phyloP scores from a whole-genome alignment of 2,888 invertebrate genomes.

The Mythimna pallens region DNA sequence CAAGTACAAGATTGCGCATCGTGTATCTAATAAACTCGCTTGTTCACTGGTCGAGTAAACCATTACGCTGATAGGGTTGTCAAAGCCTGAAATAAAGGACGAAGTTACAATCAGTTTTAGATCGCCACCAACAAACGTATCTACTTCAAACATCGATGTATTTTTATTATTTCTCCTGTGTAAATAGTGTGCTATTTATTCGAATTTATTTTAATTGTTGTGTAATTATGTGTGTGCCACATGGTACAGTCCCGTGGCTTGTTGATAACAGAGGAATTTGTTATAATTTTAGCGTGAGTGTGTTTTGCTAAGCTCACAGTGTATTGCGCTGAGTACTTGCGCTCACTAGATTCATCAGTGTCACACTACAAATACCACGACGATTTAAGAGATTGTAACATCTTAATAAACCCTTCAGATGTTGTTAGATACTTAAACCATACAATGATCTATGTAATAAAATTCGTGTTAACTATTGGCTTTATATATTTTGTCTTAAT shows the following conservation, averaged over 20 bases:
- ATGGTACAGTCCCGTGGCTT: neutral
- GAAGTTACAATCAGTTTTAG: slow-evolving; percentile 26
- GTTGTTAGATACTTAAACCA: slow-evolving; percentile 22
- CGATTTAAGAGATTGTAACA: slow-evolving; percentile 67
- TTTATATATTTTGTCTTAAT: slow-evolving; percentile 25
- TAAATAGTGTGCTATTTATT: neutral
- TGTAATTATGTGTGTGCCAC: slow-evolving; percentile 11
- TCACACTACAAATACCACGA: slow-evolving; percentile 73
- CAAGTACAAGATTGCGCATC: slow-evolving; percentile 60
- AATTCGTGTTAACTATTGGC: slow-evolving; percentile 16
- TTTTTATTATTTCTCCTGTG: neutral
- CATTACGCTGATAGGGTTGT: slow-evolving; percentile 61
- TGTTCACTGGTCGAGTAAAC: slow-evolving; percentile 73
- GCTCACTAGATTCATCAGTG: slow-evolving; percentile 71
- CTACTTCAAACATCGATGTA: neutral
- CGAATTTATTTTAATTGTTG: neutral
- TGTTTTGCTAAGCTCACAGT: slow-evolving; percentile 75
- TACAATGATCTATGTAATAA: slow-evolving; percentile 26
- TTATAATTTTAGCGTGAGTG: slow-evolving; percentile 63
- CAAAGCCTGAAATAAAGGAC: slow-evolving; percentile 10
- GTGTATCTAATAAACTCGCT: slow-evolving; percentile 69
- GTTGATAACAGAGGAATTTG: slow-evolving; percentile 35
- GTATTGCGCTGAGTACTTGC: slow-evolving; percentile 51
- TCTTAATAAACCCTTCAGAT: slow-evolving; percentile 55
- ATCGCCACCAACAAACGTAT: slow-evolving; percentile 3